Base-by-base conservation (phyloP, 2,797 vertebrate species). In the Chaenodraco wilsoni region DNA sequence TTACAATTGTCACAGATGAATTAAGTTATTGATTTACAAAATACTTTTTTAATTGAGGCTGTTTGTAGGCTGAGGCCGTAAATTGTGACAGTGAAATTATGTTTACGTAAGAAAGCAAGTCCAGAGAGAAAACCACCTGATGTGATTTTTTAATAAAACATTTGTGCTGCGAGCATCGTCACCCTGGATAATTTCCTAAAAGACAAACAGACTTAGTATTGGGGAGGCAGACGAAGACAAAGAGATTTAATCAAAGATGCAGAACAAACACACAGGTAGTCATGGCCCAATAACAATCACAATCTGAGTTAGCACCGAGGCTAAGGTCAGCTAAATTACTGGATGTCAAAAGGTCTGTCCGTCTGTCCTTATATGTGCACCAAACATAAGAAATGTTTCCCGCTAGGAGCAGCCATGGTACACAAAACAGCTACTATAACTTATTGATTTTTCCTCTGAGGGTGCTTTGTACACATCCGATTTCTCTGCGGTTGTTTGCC, bases 61-160 rank as follows among this genome's bases (percentile, higher is more conserved):
- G 27, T 46, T n/a, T 45, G 11, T 9, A 62, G 14, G n/a, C n/a
- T 43, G 40, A 14, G 23, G 11, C 3, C 16, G 1, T 21, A 4
- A 10, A 27, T 64, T 16, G 6, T 46, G 23, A 48, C 33, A 13
- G 16, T 17, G n/a, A 15, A 13, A 33, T 49, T 0, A 21, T 58
- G 21, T 41, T 52, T n/a, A 43, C 1, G 0, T 31, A 17, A 44
- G 21, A 50, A 10, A 46, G 13, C 3, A 27, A 16, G 3, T 55
- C 9, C 10, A 31, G n/a, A 51, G 9, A 23, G 57, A 66, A 56
- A 56, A 16, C 60, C 10, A 40, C 11, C 2, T 48, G 7, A 66
- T 12, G 31, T 9, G 13, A 11, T 51, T 50, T 45, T 72, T 66
- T 63, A 27, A 54, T 64, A 19, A 82, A 74, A 77, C 72, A 74